A percentile compares a stretch with the other conserved stretches of the same genome.
These are phyloP conservation scores for Lasioglossum marginatum DNA, from an alignment of 2,888 invertebrate genomes.

Conservation along the genomic window DNA sequence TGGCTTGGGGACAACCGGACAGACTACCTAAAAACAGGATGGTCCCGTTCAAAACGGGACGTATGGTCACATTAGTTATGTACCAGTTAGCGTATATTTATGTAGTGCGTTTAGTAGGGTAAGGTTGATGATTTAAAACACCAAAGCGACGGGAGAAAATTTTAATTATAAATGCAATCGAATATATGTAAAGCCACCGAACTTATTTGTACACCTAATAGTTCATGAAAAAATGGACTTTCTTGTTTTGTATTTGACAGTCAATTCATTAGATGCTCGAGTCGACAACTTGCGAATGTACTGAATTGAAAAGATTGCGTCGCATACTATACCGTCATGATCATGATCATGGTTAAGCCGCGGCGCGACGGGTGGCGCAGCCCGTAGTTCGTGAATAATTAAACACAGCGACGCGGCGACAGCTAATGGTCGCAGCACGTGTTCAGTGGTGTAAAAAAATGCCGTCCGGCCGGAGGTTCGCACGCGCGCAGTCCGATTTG, in stretches of 20 bases:
- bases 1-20: no score
- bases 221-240: no score
- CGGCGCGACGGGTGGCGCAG: conserved; percentile 38
- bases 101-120: no score
- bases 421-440: conserved; percentile 73
- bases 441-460: conserved; percentile 55
- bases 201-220: no score
- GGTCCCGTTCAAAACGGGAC: no score
- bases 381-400: conserved; percentile 62
- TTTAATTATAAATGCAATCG: no score
- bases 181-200: no score
- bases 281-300: not conserved
- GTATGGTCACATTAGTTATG: no score
- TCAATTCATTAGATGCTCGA: not conserved
- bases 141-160: no score
- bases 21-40: no score
- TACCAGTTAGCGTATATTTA: no score
- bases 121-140: no score
- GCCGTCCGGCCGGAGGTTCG: conserved; percentile 39
- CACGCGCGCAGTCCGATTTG: conserved; percentile 51
- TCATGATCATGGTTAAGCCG: conserved; percentile 25
- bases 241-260: not conserved
- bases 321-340: not conserved
- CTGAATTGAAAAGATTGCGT: not conserved
- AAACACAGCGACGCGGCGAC: conserved; percentile 44